Evolutionary conservation across 1,140 invertebrate species (phyloP).

Genomic region (Gyrodactylus salaris): DNA sequence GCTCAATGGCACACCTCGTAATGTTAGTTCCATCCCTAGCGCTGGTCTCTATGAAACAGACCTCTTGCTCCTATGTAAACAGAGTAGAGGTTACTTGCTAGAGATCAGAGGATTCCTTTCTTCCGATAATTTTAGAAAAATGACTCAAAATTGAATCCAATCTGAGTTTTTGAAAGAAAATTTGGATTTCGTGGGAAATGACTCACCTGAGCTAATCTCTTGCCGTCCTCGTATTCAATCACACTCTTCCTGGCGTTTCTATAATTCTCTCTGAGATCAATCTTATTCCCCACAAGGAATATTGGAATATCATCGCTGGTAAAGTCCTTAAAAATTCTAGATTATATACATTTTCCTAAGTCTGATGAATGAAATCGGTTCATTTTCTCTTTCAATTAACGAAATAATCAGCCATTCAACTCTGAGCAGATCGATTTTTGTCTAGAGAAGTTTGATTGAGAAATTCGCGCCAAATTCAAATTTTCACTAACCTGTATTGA

Average conservation of each 20-base stretch:
- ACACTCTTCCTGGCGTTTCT: constrained; percentile 6
- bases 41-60: constrained; percentile 20
- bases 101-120: background rate
- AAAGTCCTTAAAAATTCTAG: no score
- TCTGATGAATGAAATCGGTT: no score
- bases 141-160: background rate
- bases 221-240: background rate
- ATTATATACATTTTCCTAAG: no score
- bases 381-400: no score
- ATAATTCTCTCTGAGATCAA: constrained; percentile 19
- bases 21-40: constrained; percentile 23
- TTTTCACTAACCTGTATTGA: background rate
- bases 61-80: constrained; percentile 9
- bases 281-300: constrained; percentile 27
- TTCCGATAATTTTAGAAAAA: background rate
- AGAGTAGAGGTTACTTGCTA: background rate
- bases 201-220: constrained; percentile 12
- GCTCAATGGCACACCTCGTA: constrained; percentile 18
- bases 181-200: background rate
- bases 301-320: constrained; percentile 16
- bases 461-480: background rate
- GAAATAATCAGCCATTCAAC: no score
- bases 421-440: no score
- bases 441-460: background rate
- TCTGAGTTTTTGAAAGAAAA: background rate